Percentiles rank a stretch among this genome's conserved stretches.
These are phyloP conservation scores for Coccyzus lansbergi DNA, from an alignment of 2,797 vertebrate species.

Conservation along the genomic window DNA sequence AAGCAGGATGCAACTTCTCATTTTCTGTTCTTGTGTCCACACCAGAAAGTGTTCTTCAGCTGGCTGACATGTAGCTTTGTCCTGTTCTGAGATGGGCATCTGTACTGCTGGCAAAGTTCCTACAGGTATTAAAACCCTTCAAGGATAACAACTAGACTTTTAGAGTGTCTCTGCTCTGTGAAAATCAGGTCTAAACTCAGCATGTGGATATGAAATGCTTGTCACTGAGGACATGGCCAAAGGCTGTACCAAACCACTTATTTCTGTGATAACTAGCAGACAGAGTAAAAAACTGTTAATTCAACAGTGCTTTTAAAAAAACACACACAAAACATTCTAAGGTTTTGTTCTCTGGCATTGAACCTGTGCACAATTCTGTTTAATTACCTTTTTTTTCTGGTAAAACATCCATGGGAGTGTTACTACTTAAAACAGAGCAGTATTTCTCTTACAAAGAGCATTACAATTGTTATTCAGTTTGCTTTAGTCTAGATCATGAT, in stretches of 20 bases:
- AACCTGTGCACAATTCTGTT: background rate
- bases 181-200: background rate
- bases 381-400: background rate
- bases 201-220: background rate
- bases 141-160: background rate
- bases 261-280: background rate
- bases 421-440: background rate
- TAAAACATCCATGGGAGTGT: background rate
- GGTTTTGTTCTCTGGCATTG: background rate
- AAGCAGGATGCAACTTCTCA: background rate
- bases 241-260: background rate
- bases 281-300: background rate
- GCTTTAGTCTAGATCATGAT: background rate
- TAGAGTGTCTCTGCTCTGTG: background rate
- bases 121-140: background rate
- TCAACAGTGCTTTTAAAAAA: background rate
- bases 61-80: too few relatives aligned
- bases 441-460: conserved; percentile 70
- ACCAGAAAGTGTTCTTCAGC: background rate
- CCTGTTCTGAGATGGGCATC: background rate
- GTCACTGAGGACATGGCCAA: fast-evolving
- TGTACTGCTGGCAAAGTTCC: background rate
- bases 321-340: background rate
- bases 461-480: background rate
- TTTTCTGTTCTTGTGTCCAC: background rate